phyloP scores from a whole-genome alignment of 2,797 vertebrate genomes.

The Austrolebias charrua region DNA sequence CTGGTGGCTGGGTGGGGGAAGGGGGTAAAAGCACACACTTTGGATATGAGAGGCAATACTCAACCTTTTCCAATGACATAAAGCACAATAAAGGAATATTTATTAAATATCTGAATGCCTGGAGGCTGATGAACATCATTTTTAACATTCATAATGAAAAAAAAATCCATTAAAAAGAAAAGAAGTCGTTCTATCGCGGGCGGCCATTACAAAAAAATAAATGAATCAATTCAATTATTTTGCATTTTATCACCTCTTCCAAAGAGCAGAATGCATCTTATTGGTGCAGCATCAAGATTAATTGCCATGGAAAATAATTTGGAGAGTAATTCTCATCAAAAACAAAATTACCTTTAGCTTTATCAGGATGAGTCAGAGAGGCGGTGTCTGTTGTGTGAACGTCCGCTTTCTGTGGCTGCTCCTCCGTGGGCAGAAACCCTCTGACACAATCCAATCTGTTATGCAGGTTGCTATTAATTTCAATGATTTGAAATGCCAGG shows the following conservation, averaged over 20 bases:
- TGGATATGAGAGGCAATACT: slow-evolving; percentile 52
- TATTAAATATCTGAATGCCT: slow-evolving; percentile 61
- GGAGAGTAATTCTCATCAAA: slow-evolving; percentile 72
- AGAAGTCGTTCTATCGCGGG: slow-evolving; percentile 50
- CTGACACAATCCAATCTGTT: slow-evolving; percentile 54
- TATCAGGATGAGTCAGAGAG: slow-evolving; percentile 68
- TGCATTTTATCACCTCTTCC: slow-evolving; percentile 72
- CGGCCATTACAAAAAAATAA: slow-evolving; percentile 66
- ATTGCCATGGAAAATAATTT: slow-evolving; percentile 77
- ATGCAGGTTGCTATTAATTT: slow-evolving; percentile 58
- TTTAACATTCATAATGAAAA: slow-evolving; percentile 54
- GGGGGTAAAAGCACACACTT: slow-evolving; percentile 40
- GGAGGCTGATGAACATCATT: slow-evolving; percentile 47
- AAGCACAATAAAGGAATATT: slow-evolving; percentile 68
- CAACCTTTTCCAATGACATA: slow-evolving; percentile 51
- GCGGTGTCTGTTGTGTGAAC: slow-evolving; percentile 41
- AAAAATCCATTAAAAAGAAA: slow-evolving; percentile 59
- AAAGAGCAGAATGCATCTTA: slow-evolving; percentile 60
- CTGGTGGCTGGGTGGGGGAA: slow-evolving; percentile 29
- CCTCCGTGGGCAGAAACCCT: slow-evolving; percentile 34
- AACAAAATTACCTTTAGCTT: slow-evolving; percentile 72
- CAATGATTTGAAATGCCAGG: slow-evolving; percentile 51
- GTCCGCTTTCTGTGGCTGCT: too few relatives aligned
- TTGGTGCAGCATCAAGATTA: slow-evolving; percentile 72
- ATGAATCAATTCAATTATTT: slow-evolving; percentile 75